Evolutionary conservation across 2,113 vertebrate genomes (phyloP).

Genomic region (Sebastes fasciatus): DNA sequence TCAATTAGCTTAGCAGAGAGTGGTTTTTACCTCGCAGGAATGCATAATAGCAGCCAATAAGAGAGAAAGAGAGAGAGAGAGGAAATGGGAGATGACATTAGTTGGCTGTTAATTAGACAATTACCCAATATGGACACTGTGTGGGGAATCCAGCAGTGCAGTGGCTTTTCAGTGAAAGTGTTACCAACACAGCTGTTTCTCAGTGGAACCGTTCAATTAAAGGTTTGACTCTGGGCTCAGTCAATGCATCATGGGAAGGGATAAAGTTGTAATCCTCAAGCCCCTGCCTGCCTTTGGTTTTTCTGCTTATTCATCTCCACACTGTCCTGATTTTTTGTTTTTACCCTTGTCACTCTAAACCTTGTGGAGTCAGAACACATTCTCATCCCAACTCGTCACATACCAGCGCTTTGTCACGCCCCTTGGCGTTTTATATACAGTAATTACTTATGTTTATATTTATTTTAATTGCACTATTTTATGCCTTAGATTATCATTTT

Average conservation of each 20-base stretch:
- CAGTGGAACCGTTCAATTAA: slow-evolving; percentile 21
- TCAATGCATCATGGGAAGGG: slow-evolving; percentile 25
- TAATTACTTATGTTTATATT: no score
- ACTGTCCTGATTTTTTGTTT: not conserved
- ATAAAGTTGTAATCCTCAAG: slow-evolving; percentile 25
- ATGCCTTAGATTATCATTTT: no score
- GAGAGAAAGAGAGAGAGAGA: not conserved
- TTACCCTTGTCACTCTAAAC: not conserved
- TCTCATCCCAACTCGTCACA: no score
- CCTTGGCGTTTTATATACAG: no score
- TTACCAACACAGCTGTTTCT: slow-evolving; percentile 35
- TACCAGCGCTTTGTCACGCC: no score
- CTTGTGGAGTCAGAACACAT: not conserved
- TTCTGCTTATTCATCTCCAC: not conserved
- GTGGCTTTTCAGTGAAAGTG: slow-evolving; percentile 13
- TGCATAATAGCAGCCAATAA: slow-evolving; percentile 21
- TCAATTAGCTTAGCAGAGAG: slow-evolving; percentile 40
- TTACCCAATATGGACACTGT: slow-evolving; percentile 44
- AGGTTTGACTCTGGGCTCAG: slow-evolving; percentile 44
- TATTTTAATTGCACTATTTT: no score
- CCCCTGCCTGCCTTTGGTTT: slow-evolving; percentile 5
- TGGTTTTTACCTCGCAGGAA: slow-evolving; percentile 29
- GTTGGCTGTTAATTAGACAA: slow-evolving; percentile 58
- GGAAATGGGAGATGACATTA: slow-evolving; percentile 34
- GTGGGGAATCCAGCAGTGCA: slow-evolving; percentile 11